Evolutionary conservation across 2,797 vertebrate species (phyloP), one percentile per base, ranked within the genome.

Genomic region (Diplodus sargus): DNA sequence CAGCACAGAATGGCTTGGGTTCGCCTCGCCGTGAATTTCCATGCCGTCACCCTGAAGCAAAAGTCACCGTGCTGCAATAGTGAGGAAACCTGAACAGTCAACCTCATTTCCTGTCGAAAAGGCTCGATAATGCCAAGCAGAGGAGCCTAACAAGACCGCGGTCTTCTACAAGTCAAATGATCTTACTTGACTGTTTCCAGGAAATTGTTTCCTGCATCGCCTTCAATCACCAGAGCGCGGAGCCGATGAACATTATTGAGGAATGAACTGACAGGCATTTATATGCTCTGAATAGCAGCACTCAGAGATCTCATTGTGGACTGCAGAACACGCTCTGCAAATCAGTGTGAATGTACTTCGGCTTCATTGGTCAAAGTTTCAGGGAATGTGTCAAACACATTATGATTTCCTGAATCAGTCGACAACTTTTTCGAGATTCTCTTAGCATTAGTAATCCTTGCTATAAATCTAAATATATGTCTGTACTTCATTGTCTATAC

Each of bases 201-300:
- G 91, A 91, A 92, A 91, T 92, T 86, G 83, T 89, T 89, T 89
- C 75, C 75, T 49, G 58, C 73, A 48, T 86, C 47, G 28, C 78
- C 85, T 87, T 88, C 90, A 83, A 51, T 88, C 86, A 80, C 45
- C 52, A 39, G 56, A 39, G 47, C 61, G 77, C 56, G 58, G 64
- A 87, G 78, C 68, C 67, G 71, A 84, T 78, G 79, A 74, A 76
- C 65, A 81, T 82, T 74, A 86, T 79, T 17, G 23, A 63, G 65
- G 57, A 76, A 54, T 42, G 43, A 54, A 60, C 60, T 76, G 83
- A 81, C 69, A 79, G 85, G 53, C 85, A 73, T 86, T 82, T 74
- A 77, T 86, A 63, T 76, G 22, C 63, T 42, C 25, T 73, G 60
- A 70, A 54, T 30, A 63, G 69, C 49, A 66, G 67, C 60, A 52